These are phyloP conservation scores for Argyrosomus japonicus DNA, from an alignment of 2,113 vertebrate species.

Conservation along the genomic window DNA sequence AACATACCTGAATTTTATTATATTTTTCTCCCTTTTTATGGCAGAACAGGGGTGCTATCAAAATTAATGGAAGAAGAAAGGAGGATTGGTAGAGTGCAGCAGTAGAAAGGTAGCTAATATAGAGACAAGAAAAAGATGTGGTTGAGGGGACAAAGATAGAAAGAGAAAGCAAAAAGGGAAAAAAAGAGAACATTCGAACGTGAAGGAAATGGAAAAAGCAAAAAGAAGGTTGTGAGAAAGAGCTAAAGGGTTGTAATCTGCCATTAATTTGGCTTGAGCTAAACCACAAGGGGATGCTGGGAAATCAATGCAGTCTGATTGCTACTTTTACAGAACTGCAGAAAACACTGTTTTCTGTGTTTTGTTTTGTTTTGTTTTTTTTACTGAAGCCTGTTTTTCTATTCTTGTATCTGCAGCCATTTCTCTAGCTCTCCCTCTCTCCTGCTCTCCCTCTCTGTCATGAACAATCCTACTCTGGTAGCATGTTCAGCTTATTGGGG, in stretches of 20 bases:
- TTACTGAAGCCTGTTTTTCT: slow-evolving; percentile 18
- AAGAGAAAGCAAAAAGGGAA: slow-evolving; percentile 1
- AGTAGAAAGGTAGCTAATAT: neutral
- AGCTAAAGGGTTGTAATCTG: slow-evolving; percentile 66
- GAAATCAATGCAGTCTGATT: slow-evolving; percentile 79
- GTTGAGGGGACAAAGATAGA: slow-evolving; percentile 2
- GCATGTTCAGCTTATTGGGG: slow-evolving; percentile 45
- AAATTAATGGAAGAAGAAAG: neutral
- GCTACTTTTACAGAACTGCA: slow-evolving; percentile 73
- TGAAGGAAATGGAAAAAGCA: slow-evolving; percentile 48
- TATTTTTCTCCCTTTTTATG: neutral
- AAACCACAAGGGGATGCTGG: slow-evolving; percentile 72
- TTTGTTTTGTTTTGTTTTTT: neutral
- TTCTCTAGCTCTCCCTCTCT: slow-evolving; percentile 17
- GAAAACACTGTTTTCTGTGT: slow-evolving; percentile 65
- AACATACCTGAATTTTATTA: neutral
- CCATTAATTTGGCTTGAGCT: slow-evolving; percentile 71
- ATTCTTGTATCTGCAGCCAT: slow-evolving; percentile 43
- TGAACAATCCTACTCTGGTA: slow-evolving; percentile 19
- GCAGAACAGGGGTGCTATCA: neutral
- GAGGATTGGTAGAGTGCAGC: neutral
- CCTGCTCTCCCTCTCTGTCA: neutral
- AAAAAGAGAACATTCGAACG: slow-evolving; percentile 16
- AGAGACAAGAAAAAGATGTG: neutral
- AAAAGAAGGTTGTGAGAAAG: slow-evolving; percentile 23